phyloP scores from a whole-genome alignment of 2,888 invertebrate genomes.

The Scaptomyza flava region DNA sequence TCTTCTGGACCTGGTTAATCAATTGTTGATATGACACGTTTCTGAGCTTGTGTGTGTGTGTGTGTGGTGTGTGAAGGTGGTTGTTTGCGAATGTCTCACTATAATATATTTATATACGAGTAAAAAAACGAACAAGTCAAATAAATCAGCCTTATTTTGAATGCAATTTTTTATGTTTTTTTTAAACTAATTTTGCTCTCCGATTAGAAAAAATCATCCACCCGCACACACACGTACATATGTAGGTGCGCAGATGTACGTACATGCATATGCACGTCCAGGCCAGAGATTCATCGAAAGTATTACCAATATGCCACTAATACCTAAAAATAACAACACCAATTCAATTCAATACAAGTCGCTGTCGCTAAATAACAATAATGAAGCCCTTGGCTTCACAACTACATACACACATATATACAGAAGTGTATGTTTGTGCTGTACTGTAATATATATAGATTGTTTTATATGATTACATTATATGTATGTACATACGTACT shows the following conservation, averaged over 20 bases:
- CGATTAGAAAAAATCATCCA: constrained; percentile 54
- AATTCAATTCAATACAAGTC: constrained; percentile 32
- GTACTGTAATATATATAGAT: not conserved
- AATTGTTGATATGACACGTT: constrained; percentile 63
- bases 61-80: constrained; percentile 19
- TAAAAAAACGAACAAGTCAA: constrained; percentile 77
- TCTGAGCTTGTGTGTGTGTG: constrained; percentile 14
- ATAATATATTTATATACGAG: constrained; percentile 45
- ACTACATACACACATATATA: not conserved
- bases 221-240: constrained; percentile 45
- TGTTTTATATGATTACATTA: constrained; percentile 26
- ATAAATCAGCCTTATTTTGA: constrained; percentile 78
- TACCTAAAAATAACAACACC: constrained; percentile 50
- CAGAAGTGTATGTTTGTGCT: not conserved
- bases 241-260: not conserved
- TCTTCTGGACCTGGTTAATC: constrained; percentile 43
- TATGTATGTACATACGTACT: constrained; percentile 23
- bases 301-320: constrained; percentile 31
- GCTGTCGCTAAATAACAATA: constrained; percentile 1
- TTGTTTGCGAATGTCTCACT: constrained; percentile 22
- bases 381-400: not conserved
- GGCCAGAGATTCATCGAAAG: constrained; percentile 26
- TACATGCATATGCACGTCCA: constrained; percentile 15
- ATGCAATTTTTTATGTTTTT: constrained; percentile 61
- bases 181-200: constrained; percentile 68